phyloP scores from a whole-genome alignment of 2,797 vertebrate genomes.

The Fundulus diaphanus region DNA sequence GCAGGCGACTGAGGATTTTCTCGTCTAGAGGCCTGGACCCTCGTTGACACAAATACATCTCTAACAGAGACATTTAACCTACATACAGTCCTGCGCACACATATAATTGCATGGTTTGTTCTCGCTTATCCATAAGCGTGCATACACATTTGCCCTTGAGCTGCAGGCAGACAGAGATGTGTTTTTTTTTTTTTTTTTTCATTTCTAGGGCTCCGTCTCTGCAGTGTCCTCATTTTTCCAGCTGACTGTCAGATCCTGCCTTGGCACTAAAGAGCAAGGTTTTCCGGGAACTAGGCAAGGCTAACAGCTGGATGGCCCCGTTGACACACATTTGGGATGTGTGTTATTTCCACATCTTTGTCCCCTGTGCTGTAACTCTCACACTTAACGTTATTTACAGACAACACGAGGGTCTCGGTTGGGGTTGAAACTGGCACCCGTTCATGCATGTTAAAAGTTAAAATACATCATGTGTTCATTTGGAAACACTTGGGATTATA shows the following conservation, averaged over 20 bases:
- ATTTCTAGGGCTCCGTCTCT: conserved; percentile 70
- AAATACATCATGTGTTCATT: background rate
- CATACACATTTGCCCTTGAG: conserved; percentile 60
- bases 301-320: conserved; percentile 43
- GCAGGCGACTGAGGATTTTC: conserved; percentile 66
- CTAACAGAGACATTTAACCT: conserved; percentile 53
- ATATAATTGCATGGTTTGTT: background rate
- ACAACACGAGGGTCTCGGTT: background rate
- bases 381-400: background rate
- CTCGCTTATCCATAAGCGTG: conserved; percentile 5
- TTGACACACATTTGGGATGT: conserved; percentile 17
- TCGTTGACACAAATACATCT: conserved; percentile 45
- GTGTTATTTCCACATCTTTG: conserved; percentile 2
- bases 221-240: conserved; percentile 76
- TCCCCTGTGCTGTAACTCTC: background rate
- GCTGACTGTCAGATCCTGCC: conserved; percentile 60
- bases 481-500: background rate
- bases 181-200: conserved; percentile 47
- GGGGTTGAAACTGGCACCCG: background rate
- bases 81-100: conserved; percentile 49
- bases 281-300: conserved; percentile 44
- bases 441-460: background rate
- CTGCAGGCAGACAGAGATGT: conserved; percentile 53
- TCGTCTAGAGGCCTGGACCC: conserved; percentile 26
- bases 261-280: conserved; percentile 34